Evolutionary conservation across 2,797 vertebrate species (phyloP).

Genomic region (Ctenosaura bakeri): DNA sequence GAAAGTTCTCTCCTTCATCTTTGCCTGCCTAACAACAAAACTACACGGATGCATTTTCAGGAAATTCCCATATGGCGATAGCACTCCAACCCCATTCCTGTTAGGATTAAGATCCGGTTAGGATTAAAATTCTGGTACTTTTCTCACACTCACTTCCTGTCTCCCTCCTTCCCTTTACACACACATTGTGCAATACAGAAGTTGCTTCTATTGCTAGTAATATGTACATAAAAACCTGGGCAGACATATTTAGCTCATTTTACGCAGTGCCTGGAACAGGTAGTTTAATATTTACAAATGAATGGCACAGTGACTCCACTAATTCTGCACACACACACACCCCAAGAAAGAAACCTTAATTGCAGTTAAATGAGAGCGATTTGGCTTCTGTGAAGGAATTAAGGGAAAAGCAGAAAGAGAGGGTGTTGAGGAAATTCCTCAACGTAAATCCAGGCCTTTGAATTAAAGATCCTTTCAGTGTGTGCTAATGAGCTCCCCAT

Average conservation of each 20-base stretch:
- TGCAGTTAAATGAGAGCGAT: constrained; percentile 70
- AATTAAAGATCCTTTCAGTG: constrained; percentile 58
- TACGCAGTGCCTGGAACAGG: constrained; percentile 4
- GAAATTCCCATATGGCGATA: background rate
- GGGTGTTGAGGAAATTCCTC: constrained; percentile 59
- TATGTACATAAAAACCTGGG: background rate
- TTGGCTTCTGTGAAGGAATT: constrained; percentile 68
- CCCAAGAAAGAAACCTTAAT: constrained; percentile 53
- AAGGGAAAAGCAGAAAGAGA: constrained; percentile 17
- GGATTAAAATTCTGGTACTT: background rate
- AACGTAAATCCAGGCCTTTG: constrained; percentile 71
- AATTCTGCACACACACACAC: background rate
- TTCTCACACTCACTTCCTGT: too few relatives aligned
- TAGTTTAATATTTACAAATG: constrained; percentile 44
- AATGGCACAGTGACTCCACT: constrained; percentile 26
- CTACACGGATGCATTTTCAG: too few relatives aligned
- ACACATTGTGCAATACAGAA: too few relatives aligned
- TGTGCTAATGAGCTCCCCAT: constrained; percentile 66
- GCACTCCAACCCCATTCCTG: too few relatives aligned
- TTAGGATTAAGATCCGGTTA: background rate
- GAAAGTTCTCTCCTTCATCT: too few relatives aligned
- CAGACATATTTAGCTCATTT: constrained; percentile 24
- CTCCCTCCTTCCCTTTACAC: too few relatives aligned
- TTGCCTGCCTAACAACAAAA: too few relatives aligned
- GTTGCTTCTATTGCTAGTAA: background rate